Evolutionary conservation across 2,113 vertebrate species (phyloP).

Genomic region (Galbula dea): DNA sequence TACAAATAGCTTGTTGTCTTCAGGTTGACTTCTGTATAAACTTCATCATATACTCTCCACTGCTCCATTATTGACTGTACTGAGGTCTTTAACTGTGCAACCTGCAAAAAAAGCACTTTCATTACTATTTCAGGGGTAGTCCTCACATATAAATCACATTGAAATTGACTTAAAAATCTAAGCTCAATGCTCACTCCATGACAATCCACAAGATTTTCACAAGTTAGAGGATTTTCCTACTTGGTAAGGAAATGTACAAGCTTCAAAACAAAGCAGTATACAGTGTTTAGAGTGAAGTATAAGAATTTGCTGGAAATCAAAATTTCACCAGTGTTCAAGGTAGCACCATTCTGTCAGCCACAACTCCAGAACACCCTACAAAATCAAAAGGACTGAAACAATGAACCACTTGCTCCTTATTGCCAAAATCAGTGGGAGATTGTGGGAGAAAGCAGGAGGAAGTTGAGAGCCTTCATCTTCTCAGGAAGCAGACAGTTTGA

Average conservation of each 20-base stretch:
- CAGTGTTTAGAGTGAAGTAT: neutral
- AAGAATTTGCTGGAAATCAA: neutral
- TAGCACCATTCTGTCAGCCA: neutral
- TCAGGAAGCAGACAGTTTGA: neutral
- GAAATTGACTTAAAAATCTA: neutral
- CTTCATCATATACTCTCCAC: constrained; percentile 73
- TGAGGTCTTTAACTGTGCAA: constrained; percentile 53
- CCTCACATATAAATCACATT: neutral
- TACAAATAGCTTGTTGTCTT: constrained; percentile 67
- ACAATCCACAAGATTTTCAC: neutral
- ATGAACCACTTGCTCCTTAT: neutral
- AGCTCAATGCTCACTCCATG: neutral
- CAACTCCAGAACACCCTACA: neutral
- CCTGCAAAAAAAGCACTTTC: constrained; percentile 47
- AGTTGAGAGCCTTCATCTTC: neutral
- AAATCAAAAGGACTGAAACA: neutral
- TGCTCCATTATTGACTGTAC: constrained; percentile 59
- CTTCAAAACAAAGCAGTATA: neutral
- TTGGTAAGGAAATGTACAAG: neutral
- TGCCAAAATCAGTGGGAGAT: neutral
- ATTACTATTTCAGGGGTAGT: neutral
- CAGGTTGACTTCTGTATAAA: constrained; percentile 54
- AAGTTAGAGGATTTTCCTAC: neutral
- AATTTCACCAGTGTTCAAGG: neutral
- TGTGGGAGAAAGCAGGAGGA: neutral